Percentiles rank a stretch among this genome's conserved stretches.
phyloP scores from a whole-genome alignment of 2,888 invertebrate genomes.

The Kryphioiulus occultus region DNA sequence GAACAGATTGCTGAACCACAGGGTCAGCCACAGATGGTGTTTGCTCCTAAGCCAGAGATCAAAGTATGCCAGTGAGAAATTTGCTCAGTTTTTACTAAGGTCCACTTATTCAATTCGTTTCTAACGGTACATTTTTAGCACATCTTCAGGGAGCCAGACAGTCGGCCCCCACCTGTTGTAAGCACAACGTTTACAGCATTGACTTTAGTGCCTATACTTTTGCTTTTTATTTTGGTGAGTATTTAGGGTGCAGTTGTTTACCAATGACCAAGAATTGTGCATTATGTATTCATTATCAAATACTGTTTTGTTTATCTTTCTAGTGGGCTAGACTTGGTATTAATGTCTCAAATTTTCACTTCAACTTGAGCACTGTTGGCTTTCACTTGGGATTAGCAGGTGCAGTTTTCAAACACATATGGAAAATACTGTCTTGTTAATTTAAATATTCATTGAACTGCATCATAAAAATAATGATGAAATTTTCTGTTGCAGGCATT shows the following conservation, averaged over 20 bases:
- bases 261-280: background rate
- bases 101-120: conserved; percentile 18
- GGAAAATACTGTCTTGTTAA: no score
- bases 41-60: conserved; percentile 70
- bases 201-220: conserved; percentile 79
- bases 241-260: background rate
- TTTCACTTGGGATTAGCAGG: conserved; percentile 92
- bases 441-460: background rate
- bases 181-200: conserved; percentile 90
- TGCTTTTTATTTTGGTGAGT: conserved; percentile 77
- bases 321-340: conserved; percentile 86
- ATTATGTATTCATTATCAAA: background rate
- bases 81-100: background rate
- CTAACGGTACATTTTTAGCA: conserved; percentile 67
- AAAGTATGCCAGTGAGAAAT: conserved; percentile 63
- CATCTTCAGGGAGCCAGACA: conserved; percentile 89
- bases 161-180: conserved; percentile 84
- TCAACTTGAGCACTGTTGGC: conserved; percentile 78
- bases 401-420: conserved; percentile 62
- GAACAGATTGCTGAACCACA: conserved; percentile 63
- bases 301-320: conserved; percentile 55
- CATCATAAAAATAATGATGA: background rate
- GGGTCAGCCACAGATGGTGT: conserved; percentile 57
- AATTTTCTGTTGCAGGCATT: conserved; percentile 71
- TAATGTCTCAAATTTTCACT: conserved; percentile 83